Conservation (phyloP, 2,797 vertebrate genomes). For the Acanthopagrus latus region DNA sequence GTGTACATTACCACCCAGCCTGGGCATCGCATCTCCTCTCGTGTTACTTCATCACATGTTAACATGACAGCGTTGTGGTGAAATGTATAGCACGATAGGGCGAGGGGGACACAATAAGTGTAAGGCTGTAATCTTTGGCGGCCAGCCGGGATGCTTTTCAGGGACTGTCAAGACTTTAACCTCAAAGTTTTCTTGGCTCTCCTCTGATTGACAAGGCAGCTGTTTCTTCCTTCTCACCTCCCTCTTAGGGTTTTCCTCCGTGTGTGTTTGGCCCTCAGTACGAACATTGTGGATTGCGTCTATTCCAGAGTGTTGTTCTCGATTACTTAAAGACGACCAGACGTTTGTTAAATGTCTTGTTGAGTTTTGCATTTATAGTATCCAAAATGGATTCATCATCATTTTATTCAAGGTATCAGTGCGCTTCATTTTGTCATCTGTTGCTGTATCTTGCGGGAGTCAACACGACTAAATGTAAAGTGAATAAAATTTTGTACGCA, state of each 20-base stretch:
- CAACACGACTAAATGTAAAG: no score
- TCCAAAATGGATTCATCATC: no score
- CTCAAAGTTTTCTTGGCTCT: slow-evolving; percentile 19
- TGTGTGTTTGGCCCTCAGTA: background rate
- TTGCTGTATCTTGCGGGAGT: no score
- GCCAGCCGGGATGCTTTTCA: slow-evolving; percentile 47
- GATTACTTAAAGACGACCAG: background rate
- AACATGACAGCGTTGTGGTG: slow-evolving; percentile 34
- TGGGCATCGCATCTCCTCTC: slow-evolving; percentile 37
- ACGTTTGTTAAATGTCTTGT: no score
- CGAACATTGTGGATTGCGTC: background rate
- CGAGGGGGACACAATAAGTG: slow-evolving; percentile 21
- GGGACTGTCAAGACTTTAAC: slow-evolving; percentile 6
- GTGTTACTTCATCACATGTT: slow-evolving; percentile 61
- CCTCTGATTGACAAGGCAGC: slow-evolving; percentile 63
- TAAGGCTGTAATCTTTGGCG: slow-evolving; percentile 41
- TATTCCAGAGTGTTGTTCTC: background rate
- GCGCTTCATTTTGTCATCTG: no score
- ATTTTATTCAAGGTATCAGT: no score
- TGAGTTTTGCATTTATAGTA: no score
- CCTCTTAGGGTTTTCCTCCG: slow-evolving; percentile 4
- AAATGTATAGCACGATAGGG: slow-evolving; percentile 37
- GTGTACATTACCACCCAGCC: slow-evolving; percentile 22
- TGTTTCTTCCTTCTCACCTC: slow-evolving; percentile 38
- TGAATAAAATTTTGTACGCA: no score